Base-by-base conservation (phyloP, 2,888 invertebrate genomes). In the Agrotis ipsilon region DNA sequence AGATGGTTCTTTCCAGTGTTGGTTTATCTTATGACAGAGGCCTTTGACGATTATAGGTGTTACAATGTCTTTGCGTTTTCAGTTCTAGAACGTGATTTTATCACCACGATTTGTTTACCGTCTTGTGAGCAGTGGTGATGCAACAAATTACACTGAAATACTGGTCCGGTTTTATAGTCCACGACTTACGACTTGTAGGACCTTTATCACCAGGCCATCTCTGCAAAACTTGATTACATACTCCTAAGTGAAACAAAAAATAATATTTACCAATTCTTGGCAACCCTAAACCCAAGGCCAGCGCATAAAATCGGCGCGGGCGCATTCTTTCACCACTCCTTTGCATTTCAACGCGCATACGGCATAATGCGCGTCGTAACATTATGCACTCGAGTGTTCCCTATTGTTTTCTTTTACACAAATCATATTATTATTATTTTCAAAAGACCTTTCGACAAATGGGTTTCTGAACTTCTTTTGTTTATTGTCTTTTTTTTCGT, bases 341-440 rank as follows among this genome's bases (percentile, higher is more conserved):
- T 77, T 71, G 52, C 74, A 62, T 80, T 85, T 77, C 72, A 71
- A 62, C 21, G 57, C 64, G 73, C 66, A 80, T 85, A n/a, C n/a
- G 55, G n/a, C 55, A 55, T 39, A 86, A 87, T 86, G 32, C 72
- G 66, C 81, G 72, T 80, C 75, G 65, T 77, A 76, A 80, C 85
- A 85, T 89, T 86, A 86, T 88, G 88, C 87, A 80, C 71, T 71
- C 46, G 71, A 83, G 88, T 86, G 87, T 77, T 60, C 76, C 70
- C 84, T 85, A 85, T 90, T 89, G 87, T 89, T 87, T 83, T 73
- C 71, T 55, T 71, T 80, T 65, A 79, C 65, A 58, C 49, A 65
- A 82, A 69, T 58, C 54, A 32, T 80, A 72, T 68, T 68, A 68
- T 73, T 64, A 19, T 62, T 74, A 45, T 24, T 67, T 67, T 69